Evolutionary conservation across 2,888 invertebrate genomes (phyloP), one percentile per base, ranked within the genome.

Genomic region (Xestobium rufovillosum): DNA sequence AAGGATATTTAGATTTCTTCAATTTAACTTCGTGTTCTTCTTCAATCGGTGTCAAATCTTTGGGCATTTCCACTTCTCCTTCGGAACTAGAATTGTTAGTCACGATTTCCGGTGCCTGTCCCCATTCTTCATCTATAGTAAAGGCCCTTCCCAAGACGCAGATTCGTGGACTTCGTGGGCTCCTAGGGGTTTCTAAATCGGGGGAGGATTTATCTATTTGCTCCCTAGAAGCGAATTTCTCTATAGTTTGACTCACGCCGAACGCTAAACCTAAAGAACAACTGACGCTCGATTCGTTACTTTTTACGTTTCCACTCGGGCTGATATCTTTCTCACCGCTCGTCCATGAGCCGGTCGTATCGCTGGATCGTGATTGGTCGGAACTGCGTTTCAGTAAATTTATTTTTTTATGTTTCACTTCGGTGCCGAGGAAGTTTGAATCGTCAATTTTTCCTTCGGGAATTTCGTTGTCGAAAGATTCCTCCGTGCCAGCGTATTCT

Each of bases 231-330:
- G 79, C 77, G 47, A 80, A 72, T 55, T 71, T 73, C 57, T 77
- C 77, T 17, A 77, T 75, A 51, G 79, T 80, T 61, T 82, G 83
- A 2, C 85, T 85, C 48, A 85, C 80, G 0, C 86, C 86, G 33
- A 86, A 66, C 0, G 85, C 82, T 41, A 82, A 70, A 1, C 85
- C 84, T 50, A 86, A 84, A 0, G 86, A 84, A 58, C 85, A 85
- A 59, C 81, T 82, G 0, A 78, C 74, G 60, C 82, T 82, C 0
- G 82, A 82, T 57, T 83, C 82, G 43, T 83, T 82, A 12, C 79
- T 79, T 60, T 81, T 80, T 41, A 77, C 73, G 39, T 66, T 26
- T 56, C 67, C 36, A 52, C 67, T 42, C 33, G 80, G 78, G 52
- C 79, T 80, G 1, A 69, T 66, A 55, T 80, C 80, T 59, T 80